Conservation (phyloP, 2,888 invertebrate species). For the Netelia fuscicornis region DNA sequence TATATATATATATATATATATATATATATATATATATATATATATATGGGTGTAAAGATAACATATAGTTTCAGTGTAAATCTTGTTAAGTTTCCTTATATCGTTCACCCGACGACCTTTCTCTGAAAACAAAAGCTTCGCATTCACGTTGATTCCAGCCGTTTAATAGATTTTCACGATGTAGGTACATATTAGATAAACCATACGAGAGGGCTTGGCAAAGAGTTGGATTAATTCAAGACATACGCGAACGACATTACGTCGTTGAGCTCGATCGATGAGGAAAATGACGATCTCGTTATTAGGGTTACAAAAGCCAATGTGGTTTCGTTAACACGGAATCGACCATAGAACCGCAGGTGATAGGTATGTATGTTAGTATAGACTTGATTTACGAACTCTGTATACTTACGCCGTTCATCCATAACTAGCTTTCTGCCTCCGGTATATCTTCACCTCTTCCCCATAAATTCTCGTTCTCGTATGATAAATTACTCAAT, state of each 20-base stretch:
- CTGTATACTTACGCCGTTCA: neutral
- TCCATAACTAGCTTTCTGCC: constrained; percentile 40
- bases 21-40: no score
- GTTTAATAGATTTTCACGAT: neutral
- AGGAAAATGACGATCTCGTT: constrained; percentile 34
- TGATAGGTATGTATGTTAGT: neutral
- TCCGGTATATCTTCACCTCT: constrained; percentile 19
- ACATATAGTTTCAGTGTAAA: neutral
- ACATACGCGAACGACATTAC: neutral
- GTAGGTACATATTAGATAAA: neutral
- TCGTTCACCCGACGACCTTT: neutral
- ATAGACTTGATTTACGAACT: neutral
- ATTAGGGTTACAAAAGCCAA: constrained; percentile 37
- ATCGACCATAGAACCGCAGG: neutral
- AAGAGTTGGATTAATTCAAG: neutral
- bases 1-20: neutral
- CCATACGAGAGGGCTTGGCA: neutral
- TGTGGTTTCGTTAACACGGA: constrained; percentile 16
- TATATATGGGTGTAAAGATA: neutral
- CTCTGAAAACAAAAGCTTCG: neutral
- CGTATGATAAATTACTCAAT: constrained; percentile 48
- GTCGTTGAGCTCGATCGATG: neutral
- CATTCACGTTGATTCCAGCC: neutral
- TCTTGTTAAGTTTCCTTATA: neutral
- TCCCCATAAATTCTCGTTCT: constrained; percentile 40